A percentile compares a stretch with the other conserved stretches of the same genome.
Conservation (phyloP, 2,888 invertebrate genomes). For the Caenorhabditis sp. region DNA sequence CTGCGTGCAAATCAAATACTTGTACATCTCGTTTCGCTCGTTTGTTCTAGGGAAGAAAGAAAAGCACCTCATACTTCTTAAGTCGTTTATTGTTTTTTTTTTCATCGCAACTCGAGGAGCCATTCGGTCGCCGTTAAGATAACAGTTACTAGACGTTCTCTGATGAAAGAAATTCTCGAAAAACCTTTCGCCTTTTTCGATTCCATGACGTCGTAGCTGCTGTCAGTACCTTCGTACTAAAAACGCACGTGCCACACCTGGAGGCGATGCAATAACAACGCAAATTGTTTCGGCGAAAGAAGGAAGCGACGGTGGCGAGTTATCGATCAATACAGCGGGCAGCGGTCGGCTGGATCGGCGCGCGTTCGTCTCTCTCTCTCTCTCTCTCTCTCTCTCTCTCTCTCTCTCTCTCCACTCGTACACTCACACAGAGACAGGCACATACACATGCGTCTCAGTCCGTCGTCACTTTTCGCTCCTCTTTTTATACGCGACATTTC, state of each 20-base stretch:
- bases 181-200: constrained; percentile 21
- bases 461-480: constrained; percentile 61
- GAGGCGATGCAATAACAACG: constrained; percentile 39
- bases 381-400: too few relatives aligned
- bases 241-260: constrained; percentile 47
- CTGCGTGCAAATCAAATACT: constrained; percentile 63
- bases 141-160: neutral
- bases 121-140: neutral
- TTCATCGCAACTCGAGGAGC: neutral
- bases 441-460: constrained; percentile 51
- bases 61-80: constrained; percentile 21
- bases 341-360: constrained; percentile 57
- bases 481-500: constrained; percentile 53
- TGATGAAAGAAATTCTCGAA: constrained; percentile 43
- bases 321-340: constrained; percentile 59
- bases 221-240: constrained; percentile 40
- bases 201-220: constrained; percentile 39
- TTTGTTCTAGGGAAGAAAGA: constrained; percentile 43
- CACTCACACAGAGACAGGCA: constrained; percentile 58
- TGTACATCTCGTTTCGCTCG: constrained; percentile 46
- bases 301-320: constrained; percentile 42
- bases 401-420: constrained; percentile 57
- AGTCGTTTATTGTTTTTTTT: constrained; percentile 31
- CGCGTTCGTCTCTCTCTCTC: constrained; percentile 61
- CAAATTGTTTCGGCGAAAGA: constrained; percentile 57